Base-by-base conservation (phyloP, 2,113 vertebrate species). In the Tupaia tana region DNA sequence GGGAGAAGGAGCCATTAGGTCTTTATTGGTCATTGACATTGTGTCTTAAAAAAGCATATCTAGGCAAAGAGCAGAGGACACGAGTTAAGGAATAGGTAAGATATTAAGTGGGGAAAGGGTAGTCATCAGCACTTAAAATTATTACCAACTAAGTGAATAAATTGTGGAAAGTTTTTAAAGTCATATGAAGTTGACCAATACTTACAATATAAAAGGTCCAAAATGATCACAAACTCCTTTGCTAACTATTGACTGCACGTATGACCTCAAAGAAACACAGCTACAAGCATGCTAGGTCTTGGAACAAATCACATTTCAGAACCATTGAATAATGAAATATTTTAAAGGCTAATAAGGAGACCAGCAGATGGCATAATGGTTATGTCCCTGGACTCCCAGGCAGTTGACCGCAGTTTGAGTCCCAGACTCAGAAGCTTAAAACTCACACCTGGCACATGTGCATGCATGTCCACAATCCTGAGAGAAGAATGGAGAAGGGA, bases 81-180 rank as follows among this genome's bases (percentile, higher is more conserved):
- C 27, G 31, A 84, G 11, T 31, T 19, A 25, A 2, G 66, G 9
- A 6, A 31, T 16, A 71, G 14, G 25, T 52, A 82, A 27, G 67
- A 54, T 71, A 71, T 81, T 64, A 61, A 81, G 77, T 25, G 15
- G 15, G 9, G 29, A 64, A 69, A 1, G 5, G 1, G 16, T 80
- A 54, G 10, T 84, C 69, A 24, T 78, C 67, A 82, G 14, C 27
- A 14, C 70, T 90, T 77, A 81, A 81, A 95, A 91, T 71, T 31
- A 63, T 71, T 84, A 84, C 63, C 87, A 95, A 77, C 77, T 74
- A 81, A 80, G 73, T 92, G 27, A 63, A 18, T 34, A 79, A 91
- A 63, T 80, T 52, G 31, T 31, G 15, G 27, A 67, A 84, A 88
- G 18, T 77, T 20, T 69, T 87, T 61, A 84, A 19, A 74, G 34